Evolutionary conservation across 2,797 vertebrate species (phyloP).

Genomic region (Cryptoprocta ferox): DNA sequence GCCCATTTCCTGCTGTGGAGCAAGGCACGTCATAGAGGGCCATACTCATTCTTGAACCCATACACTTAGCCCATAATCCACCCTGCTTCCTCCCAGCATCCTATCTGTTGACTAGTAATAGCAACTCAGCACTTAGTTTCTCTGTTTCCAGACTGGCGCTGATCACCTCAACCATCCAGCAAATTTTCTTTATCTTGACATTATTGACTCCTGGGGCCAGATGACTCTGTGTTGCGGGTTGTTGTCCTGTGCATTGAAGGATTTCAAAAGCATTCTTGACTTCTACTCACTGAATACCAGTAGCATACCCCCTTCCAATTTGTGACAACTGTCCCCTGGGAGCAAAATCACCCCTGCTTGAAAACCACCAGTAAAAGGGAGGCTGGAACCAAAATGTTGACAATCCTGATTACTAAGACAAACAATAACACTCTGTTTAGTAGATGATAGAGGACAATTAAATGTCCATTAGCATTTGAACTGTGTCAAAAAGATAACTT

Average conservation of each 20-base stretch:
- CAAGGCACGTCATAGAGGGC: neutral
- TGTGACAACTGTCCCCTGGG: neutral
- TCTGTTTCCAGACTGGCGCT: neutral
- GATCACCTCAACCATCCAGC: neutral
- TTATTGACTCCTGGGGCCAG: neutral
- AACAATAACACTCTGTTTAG: neutral
- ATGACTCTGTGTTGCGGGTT: neutral
- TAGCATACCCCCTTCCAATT: neutral
- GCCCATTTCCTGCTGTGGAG: neutral
- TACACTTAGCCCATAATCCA: neutral
- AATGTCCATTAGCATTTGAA: neutral
- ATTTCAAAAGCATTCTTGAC: neutral
- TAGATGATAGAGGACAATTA: neutral
- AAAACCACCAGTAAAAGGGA: neutral
- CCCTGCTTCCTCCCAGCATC: neutral
- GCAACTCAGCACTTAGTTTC: neutral
- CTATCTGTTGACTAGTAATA: neutral
- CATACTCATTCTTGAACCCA: neutral
- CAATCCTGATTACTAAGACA: neutral
- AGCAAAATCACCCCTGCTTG: fast-evolving
- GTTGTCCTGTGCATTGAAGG: neutral
- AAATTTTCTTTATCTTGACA: neutral
- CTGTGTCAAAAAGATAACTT: neutral
- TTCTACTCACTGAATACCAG: neutral
- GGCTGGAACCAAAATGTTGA: neutral